Evolutionary conservation across 2,113 vertebrate species (phyloP), one percentile per base, ranked within the genome.

Genomic region (Mormyrus iriodes): DNA sequence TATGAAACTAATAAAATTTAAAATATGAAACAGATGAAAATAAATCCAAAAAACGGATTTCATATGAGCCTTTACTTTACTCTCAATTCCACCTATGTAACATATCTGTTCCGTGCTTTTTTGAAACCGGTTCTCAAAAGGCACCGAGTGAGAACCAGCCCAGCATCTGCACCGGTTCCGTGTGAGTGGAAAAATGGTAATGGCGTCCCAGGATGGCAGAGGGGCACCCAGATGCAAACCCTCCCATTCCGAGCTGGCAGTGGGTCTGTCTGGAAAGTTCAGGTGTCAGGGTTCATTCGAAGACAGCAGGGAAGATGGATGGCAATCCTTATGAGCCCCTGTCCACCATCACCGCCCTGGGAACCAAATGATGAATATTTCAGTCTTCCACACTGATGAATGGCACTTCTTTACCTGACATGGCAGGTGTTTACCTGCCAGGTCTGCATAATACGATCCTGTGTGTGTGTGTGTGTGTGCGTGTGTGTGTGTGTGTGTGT

Each of bases 281-380:
- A 69, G 46, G 73, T 58, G 53, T 31, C 19, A 42, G 83, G 79
- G 69, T 69, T 35, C 51, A 52, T 88, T 55, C 76, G n/a, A 10
- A 89, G 86, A 82, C 83, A 19, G 89, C 73, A 88, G 84, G 49
- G 93, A 94, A 95, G 95, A 95, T 94, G 94, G 93, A 95, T 95
- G 94, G 92, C 91, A 91, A 91, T 92, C 93, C 94, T 91, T 92
- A 90, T 91, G 55, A 92, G 91, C 93, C 90, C 94, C 93, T 91
- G 92, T 93, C 91, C 93, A 92, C 93, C 92, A 87, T 88, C 88
- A 90, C 92, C 94, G 94, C 94, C 94, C 24, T 84, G 42, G 82
- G 39, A 10, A 48, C 7, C 82, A 92, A 92, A 90, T 95, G 95
- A 95, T 96, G 95, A 96, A 95, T 96, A 94, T 94, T 94, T 95